Percentiles rank a stretch among this genome's conserved stretches.
phyloP scores from a whole-genome alignment of 2,797 vertebrate species.

The Danio tinwini region DNA sequence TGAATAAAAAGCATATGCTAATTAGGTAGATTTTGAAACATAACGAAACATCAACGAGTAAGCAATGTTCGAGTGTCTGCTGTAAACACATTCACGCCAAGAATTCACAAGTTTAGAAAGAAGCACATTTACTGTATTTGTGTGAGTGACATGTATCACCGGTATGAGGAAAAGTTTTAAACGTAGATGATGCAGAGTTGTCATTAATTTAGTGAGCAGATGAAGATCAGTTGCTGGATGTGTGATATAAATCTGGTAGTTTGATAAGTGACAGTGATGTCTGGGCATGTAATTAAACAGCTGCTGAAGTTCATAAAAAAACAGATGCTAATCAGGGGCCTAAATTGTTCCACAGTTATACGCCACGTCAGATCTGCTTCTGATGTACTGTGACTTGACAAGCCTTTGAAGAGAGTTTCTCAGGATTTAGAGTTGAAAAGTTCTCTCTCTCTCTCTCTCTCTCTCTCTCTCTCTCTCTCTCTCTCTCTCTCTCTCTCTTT shows the following conservation, averaged over 20 bases:
- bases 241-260: not conserved
- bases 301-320: constrained; percentile 4
- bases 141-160: not conserved
- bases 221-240: not conserved
- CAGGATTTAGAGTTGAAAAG: not conserved
- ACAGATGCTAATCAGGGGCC: constrained; percentile 11
- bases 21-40: no score
- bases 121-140: not conserved
- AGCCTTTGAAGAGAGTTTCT: constrained; percentile 23
- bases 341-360: not conserved
- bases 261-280: not conserved
- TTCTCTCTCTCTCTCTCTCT: no score
- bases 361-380: constrained; percentile 2
- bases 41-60: constrained; percentile 7
- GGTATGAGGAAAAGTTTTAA: not conserved
- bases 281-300: not conserved
- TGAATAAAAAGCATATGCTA: no score
- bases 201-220: not conserved
- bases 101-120: not conserved
- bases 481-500: no score
- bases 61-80: constrained; percentile 1
- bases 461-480: no score
- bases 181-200: not conserved
- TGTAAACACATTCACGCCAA: constrained; percentile 16
- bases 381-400: not conserved